Conservation (phyloP, 2,113 vertebrate genomes). For the Brienomyrus longianalis region DNA sequence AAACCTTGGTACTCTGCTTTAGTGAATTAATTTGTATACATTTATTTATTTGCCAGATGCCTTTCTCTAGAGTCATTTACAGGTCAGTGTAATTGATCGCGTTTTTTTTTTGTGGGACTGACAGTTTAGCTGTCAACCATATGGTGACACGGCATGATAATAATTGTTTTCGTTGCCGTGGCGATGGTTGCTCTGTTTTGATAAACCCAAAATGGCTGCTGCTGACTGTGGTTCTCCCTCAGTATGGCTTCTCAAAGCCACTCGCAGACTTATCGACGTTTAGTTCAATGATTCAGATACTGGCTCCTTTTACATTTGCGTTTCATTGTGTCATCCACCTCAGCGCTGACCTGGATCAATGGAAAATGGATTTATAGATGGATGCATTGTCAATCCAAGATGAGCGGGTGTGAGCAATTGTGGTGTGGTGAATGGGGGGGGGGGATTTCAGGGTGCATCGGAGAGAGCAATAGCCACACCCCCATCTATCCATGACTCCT, state of each 20-base stretch:
- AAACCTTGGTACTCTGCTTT: background rate
- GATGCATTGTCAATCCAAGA: background rate
- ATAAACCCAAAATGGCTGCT: background rate
- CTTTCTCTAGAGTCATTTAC: background rate
- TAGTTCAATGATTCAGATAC: background rate
- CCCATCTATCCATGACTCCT: background rate
- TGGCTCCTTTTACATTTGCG: background rate
- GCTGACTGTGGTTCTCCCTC: background rate
- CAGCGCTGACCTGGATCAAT: background rate
- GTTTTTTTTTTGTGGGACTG: background rate
- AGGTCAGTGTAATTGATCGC: background rate
- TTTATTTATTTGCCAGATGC: constrained; percentile 5
- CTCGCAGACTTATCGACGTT: background rate
- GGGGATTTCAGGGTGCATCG: background rate
- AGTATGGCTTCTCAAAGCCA: background rate
- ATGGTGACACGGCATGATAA: background rate
- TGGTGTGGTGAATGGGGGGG: background rate
- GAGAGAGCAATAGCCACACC: background rate
- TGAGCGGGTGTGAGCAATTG: background rate
- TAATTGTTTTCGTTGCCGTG: background rate
- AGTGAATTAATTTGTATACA: background rate
- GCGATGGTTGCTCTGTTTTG: background rate
- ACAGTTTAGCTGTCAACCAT: background rate
- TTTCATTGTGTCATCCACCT: background rate
- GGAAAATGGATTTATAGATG: background rate